Conservation (phyloP, 1,140 invertebrate genomes). For the Ceratina japonica region DNA sequence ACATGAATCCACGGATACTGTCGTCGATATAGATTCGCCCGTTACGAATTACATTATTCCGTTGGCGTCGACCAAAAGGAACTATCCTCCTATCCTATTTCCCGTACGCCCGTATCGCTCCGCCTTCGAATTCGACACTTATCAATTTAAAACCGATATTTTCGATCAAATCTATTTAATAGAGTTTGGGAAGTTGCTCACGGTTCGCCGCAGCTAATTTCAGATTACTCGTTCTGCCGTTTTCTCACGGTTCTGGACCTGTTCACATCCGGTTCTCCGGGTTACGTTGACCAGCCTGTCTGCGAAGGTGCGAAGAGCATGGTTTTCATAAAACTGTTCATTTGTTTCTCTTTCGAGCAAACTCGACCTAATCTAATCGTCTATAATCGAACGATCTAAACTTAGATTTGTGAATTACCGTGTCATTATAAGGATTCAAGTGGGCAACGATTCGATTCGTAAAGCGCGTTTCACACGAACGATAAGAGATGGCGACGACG, state of each 20-base stretch:
- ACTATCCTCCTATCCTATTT: neutral
- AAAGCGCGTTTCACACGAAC: constrained; percentile 11
- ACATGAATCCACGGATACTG: constrained; percentile 40
- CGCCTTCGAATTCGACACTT: neutral
- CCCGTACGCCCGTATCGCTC: neutral
- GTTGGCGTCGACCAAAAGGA: neutral
- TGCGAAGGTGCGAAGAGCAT: too few relatives aligned
- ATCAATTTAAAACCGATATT: neutral
- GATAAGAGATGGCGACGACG: too few relatives aligned
- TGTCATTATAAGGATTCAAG: neutral
- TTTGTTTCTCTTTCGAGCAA: neutral
- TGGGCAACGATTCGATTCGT: neutral
- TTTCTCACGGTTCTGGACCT: too few relatives aligned
- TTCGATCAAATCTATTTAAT: neutral
- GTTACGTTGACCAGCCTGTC: too few relatives aligned
- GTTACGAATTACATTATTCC: neutral
- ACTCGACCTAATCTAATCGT: neutral
- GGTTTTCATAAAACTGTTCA: too few relatives aligned
- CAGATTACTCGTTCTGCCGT: neutral
- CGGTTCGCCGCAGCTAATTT: neutral
- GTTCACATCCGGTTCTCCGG: too few relatives aligned
- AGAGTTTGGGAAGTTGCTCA: neutral
- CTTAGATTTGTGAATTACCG: too few relatives aligned
- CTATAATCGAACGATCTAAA: too few relatives aligned
- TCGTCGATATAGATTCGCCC: constrained; percentile 17